These are phyloP conservation scores for Pogoniulus pusillus DNA, from an alignment of 2,797 vertebrate species.

Conservation along the genomic window DNA sequence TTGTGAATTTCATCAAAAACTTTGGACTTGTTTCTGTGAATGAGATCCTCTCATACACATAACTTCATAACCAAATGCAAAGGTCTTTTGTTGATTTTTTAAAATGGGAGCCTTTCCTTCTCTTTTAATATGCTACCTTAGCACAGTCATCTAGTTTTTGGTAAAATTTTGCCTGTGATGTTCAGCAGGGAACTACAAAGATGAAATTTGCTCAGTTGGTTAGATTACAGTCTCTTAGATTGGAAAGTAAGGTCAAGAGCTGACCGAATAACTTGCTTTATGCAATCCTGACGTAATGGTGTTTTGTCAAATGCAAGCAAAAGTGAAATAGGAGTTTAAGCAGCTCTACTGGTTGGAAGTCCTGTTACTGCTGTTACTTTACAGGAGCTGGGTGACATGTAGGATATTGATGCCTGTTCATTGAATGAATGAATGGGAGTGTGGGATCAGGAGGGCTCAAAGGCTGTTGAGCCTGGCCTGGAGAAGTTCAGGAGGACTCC, in stretches of 20 bases:
- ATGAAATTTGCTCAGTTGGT: not conserved
- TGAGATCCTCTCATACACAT: not conserved
- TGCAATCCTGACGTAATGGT: not conserved
- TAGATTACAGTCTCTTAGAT: not conserved
- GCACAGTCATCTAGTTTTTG: not conserved
- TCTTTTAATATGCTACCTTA: not conserved
- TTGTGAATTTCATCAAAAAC: not conserved
- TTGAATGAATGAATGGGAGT: not conserved
- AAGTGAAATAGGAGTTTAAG: not conserved
- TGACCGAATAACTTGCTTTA: not conserved
- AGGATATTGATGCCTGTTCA: not conserved
- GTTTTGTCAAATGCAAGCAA: not conserved
- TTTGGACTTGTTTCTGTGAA: not conserved
- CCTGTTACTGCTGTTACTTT: not conserved
- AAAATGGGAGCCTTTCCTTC: not conserved
- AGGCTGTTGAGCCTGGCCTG: not conserved
- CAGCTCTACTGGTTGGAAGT: not conserved
- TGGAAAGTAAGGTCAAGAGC: not conserved
- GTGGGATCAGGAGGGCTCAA: not conserved
- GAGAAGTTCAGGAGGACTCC: not conserved
- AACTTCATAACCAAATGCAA: accelerated
- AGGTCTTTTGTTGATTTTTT: not conserved
- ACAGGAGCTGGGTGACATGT: not conserved
- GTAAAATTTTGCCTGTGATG: not conserved
- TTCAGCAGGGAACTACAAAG: not conserved